Evolutionary conservation across 2,888 invertebrate genomes (phyloP), one percentile per base, ranked within the genome.

Genomic region (Lasioglossum pauxillum): DNA sequence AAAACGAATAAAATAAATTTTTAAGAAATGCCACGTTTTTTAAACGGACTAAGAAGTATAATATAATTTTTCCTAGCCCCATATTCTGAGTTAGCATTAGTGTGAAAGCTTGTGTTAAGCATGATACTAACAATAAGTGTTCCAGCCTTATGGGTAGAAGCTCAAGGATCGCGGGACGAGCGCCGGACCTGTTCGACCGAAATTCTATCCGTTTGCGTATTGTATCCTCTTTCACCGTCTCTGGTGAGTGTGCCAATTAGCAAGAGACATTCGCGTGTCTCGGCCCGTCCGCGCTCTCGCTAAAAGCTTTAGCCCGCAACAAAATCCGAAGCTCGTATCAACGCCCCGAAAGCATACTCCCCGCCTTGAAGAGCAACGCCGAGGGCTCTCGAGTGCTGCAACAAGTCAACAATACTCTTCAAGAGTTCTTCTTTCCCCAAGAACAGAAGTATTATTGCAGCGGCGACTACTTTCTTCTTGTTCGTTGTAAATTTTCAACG

Each of bases 391-490:
- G 12, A 69, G 69, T 4, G 38, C 69, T 23, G 69, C 69, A 69
- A 69, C 69, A 69, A 69, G 69, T 69, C 69, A 69, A 69, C 69
- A 38, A 69, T 69, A 38, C 69, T 38, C n/a, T 38, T 69, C 38
- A 23, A 23, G 38, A 35, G 38, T 23, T 69, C 69, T 38, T 23
- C 69, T 38, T 69, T 69, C 23, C 35, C 23, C 38, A 38, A 69
- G 69, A 69, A 69, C 38, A 38, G 2, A 38, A 38, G n/a, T 23
- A 23, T 69, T 69, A 69, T 69, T 23, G 38, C 10, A 69, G 8
- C 69, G 35, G 38, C 23, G 69, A 38, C 38, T 38, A 69, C 38
- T 38, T 69, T 5, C 35, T 67, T 67, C n/a, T 27, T 5, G 27
- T 60, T 60, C 60, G 60, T 60, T 60, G 5, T 60, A 27, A 60